phyloP scores from a whole-genome alignment of 2,888 invertebrate genomes.

The Epistrophe eligans region DNA sequence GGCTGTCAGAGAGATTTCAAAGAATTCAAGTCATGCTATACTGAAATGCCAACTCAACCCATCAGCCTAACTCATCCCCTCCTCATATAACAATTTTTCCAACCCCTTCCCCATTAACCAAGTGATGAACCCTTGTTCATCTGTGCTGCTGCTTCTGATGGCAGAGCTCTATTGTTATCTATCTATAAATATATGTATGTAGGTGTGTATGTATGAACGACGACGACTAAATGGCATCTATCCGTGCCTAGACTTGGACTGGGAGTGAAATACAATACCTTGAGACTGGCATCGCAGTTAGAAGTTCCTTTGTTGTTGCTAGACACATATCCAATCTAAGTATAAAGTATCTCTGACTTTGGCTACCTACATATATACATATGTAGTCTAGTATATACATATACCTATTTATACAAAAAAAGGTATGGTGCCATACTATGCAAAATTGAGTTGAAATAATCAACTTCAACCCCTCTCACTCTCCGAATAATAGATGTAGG shows the following conservation, averaged over 20 bases:
- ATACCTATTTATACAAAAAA: neutral
- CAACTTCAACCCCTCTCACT: slow-evolving; percentile 54
- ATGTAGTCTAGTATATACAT: neutral
- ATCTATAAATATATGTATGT: slow-evolving; percentile 3
- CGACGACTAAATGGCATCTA: slow-evolving; percentile 42
- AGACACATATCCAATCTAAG: slow-evolving; percentile 68
- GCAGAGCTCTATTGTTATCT: slow-evolving; percentile 33
- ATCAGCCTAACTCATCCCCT: slow-evolving; percentile 2
- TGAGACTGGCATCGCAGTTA: slow-evolving; percentile 59
- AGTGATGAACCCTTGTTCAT: slow-evolving; percentile 45
- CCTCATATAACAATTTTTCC: neutral
- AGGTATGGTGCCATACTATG: slow-evolving; percentile 39
- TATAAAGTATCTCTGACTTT: slow-evolving; percentile 36
- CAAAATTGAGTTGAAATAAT: slow-evolving; percentile 69
- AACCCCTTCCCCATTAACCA: neutral
- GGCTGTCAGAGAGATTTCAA: slow-evolving; percentile 57
- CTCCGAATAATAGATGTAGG: neutral
- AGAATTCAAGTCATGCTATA: slow-evolving; percentile 37
- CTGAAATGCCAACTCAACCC: slow-evolving; percentile 36
- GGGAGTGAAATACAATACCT: slow-evolving; percentile 57
- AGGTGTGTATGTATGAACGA: neutral
- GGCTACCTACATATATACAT: neutral
- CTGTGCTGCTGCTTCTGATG: slow-evolving; percentile 10
- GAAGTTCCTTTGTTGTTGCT: slow-evolving; percentile 68
- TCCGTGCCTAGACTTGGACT: slow-evolving; percentile 63